These are phyloP conservation scores for Rhamphomyia laevipes DNA, from an alignment of 2,888 invertebrate species.

Conservation along the genomic window DNA sequence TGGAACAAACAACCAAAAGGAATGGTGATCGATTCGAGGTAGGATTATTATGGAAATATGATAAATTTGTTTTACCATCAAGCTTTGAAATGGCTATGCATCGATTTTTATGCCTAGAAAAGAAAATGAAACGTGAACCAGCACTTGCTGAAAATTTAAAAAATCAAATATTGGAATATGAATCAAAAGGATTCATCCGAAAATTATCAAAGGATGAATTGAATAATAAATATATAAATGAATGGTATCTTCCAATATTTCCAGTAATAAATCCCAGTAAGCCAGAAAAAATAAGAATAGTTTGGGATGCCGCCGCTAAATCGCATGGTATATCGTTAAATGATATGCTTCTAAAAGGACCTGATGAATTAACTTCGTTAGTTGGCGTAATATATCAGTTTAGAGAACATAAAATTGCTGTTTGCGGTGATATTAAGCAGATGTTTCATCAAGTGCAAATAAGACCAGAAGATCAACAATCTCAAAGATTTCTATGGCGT, in stretches of 20 bases:
- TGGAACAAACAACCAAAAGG: neutral
- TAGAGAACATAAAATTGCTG: too few relatives aligned
- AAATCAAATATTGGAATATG: neutral
- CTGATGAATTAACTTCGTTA: too few relatives aligned
- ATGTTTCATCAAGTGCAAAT: too few relatives aligned
- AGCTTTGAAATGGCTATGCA: neutral
- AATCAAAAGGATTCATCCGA: neutral
- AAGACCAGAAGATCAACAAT: too few relatives aligned
- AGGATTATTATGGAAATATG: neutral
- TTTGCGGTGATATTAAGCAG: too few relatives aligned
- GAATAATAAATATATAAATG: neutral
- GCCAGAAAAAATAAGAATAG: neutral
- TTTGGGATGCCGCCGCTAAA: constrained; percentile 3
- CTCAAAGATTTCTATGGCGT: too few relatives aligned
- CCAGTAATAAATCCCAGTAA: neutral
- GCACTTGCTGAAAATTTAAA: neutral
- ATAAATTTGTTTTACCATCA: neutral
- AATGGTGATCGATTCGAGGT: neutral
- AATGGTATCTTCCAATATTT: neutral
- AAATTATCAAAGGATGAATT: neutral
- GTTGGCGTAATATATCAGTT: too few relatives aligned
- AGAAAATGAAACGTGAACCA: neutral
- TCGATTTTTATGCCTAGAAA: neutral
- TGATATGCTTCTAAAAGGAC: too few relatives aligned
- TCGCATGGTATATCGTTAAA: too few relatives aligned